Conservation (phyloP, 2,797 vertebrate species). For the Coluber constrictor region DNA sequence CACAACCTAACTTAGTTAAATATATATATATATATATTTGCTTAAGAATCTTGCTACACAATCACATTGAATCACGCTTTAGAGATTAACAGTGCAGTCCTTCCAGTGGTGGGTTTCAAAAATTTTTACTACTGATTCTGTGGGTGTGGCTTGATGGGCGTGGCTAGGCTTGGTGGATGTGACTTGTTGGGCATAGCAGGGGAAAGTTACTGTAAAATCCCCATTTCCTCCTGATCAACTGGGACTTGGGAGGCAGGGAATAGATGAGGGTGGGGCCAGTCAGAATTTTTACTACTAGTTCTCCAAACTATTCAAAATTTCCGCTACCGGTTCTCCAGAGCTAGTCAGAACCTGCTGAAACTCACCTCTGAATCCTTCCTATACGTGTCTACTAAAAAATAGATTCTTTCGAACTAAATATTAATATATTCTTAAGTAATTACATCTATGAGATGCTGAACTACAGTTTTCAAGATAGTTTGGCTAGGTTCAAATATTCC, state of each 20-base stretch:
- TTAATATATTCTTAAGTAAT: not conserved
- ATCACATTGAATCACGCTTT: slow-evolving; percentile 20
- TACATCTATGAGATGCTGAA: not conserved
- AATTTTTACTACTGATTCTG: no score
- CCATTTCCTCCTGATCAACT: no score
- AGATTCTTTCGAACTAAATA: not conserved
- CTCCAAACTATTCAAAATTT: no score
- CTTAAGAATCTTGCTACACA: slow-evolving; percentile 22
- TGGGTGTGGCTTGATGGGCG: no score
- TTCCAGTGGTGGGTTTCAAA: not conserved
- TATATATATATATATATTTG: not conserved
- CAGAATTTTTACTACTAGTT: no score
- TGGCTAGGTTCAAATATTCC: not conserved
- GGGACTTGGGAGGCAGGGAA: no score
- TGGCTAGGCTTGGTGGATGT: no score
- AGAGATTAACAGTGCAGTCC: not conserved
- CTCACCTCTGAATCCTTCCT: not conserved
- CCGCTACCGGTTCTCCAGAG: no score
- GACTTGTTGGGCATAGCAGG: no score
- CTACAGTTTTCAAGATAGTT: not conserved
- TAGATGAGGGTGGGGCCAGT: no score
- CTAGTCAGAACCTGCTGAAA: no score
- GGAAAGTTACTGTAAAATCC: no score
- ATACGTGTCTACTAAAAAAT: not conserved
- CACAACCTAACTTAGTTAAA: not conserved